These are phyloP conservation scores for Patella caerulea DNA, from an alignment of 2,888 invertebrate genomes.

Conservation along the genomic window DNA sequence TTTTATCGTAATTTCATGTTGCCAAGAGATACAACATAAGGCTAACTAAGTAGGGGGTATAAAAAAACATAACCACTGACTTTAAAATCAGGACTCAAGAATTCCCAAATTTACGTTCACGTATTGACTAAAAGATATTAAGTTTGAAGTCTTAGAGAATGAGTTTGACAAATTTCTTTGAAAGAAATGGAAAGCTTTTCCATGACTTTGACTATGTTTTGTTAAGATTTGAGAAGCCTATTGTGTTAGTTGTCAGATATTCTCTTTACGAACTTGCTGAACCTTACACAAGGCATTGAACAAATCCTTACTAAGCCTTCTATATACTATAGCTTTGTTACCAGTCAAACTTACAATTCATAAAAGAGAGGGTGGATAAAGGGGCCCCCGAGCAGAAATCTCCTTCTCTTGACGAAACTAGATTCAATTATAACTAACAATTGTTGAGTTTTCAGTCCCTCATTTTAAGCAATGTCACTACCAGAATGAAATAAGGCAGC, in stretches of 20 bases:
- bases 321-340: conserved; percentile 6
- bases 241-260: background rate
- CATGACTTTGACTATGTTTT: background rate
- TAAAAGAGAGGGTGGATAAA: conserved; percentile 5
- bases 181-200: conserved; percentile 7
- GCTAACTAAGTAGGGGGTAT: too few species aligned
- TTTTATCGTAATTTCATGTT: too few species aligned
- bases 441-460: background rate
- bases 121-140: background rate
- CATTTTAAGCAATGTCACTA: background rate
- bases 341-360: conserved; percentile 1
- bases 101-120: too few species aligned
- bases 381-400: background rate
- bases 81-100: too few species aligned
- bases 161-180: conserved; percentile 6
- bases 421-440: conserved; percentile 4
- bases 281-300: conserved; percentile 1
- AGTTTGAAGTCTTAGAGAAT: conserved; percentile 2
- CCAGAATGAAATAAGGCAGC: background rate
- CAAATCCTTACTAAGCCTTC: conserved; percentile 12
- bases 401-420: conserved; percentile 5
- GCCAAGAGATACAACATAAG: too few species aligned
- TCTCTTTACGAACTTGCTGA: conserved; percentile 1
- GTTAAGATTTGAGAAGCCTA: background rate
- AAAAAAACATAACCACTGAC: too few species aligned